These are phyloP conservation scores for Apantesis nais DNA, from an alignment of 2,888 invertebrate species.

Conservation along the genomic window DNA sequence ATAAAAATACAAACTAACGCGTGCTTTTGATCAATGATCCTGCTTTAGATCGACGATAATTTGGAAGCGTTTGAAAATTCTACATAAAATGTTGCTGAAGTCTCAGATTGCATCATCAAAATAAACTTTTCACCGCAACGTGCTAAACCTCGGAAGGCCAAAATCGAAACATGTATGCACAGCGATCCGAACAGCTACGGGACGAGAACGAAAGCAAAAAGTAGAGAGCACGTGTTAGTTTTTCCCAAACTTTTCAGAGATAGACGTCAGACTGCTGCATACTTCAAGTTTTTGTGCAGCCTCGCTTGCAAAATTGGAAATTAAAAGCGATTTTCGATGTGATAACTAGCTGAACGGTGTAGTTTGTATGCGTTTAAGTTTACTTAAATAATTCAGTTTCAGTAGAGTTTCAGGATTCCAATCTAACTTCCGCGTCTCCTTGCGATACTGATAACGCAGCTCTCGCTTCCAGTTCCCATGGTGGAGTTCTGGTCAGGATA, in stretches of 20 bases:
- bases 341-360: slow-evolving; percentile 6
- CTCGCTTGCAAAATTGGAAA: slow-evolving; percentile 14
- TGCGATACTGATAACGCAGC: too few species aligned
- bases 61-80: neutral
- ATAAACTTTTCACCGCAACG: neutral
- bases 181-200: slow-evolving; percentile 37
- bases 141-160: slow-evolving; percentile 10
- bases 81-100: neutral
- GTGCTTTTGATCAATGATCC: too few species aligned
- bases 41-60: too few species aligned
- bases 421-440: too few species aligned
- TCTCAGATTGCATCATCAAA: neutral
- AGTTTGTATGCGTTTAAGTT: neutral
- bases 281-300: slow-evolving; percentile 18
- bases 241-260: slow-evolving; percentile 27
- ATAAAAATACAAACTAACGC: too few species aligned
- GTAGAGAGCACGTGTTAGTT: slow-evolving; percentile 27
- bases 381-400: too few species aligned
- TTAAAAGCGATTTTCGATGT: slow-evolving; percentile 9
- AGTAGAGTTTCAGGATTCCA: too few species aligned
- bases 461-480: too few species aligned
- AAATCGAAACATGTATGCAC: slow-evolving; percentile 37
- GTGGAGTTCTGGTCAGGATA: too few species aligned
- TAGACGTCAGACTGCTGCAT: slow-evolving; percentile 17
- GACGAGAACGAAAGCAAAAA: slow-evolving; percentile 37